phyloP scores from a whole-genome alignment of 2,113 vertebrate species.

The Clarias magur region DNA sequence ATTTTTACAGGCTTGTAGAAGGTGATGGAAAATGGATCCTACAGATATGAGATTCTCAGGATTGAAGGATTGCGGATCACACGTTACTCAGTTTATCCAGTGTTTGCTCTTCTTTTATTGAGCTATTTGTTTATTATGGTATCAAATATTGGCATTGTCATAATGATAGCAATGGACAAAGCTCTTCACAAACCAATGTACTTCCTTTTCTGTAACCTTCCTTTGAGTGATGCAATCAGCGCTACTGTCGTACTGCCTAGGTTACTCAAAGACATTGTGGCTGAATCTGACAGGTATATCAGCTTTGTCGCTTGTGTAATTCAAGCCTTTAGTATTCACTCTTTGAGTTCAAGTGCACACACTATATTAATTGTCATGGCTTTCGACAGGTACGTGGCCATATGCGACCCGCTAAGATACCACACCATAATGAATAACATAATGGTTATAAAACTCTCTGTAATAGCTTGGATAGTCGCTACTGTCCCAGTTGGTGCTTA shows the following conservation, averaged over 20 bases:
- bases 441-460: slow-evolving; percentile 58
- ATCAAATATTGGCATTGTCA: slow-evolving; percentile 48
- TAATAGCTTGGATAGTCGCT: slow-evolving; percentile 49
- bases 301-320: slow-evolving; percentile 54
- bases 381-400: slow-evolving; percentile 68
- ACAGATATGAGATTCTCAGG: slow-evolving; percentile 51
- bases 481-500: slow-evolving; percentile 32
- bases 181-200: slow-evolving; percentile 64
- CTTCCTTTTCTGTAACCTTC: slow-evolving; percentile 67
- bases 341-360: slow-evolving; percentile 39
- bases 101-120: slow-evolving; percentile 58
- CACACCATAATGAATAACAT: slow-evolving; percentile 57
- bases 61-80: slow-evolving; percentile 63
- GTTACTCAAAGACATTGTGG: slow-evolving; percentile 55
- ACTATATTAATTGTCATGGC: slow-evolving; percentile 69
- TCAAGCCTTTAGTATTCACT: slow-evolving; percentile 65
- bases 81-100: slow-evolving; percentile 44
- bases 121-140: slow-evolving; percentile 59
- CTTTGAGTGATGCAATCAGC: slow-evolving; percentile 60
- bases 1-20: slow-evolving; percentile 13
- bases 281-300: slow-evolving; percentile 27
- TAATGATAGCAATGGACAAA: slow-evolving; percentile 53
- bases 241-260: slow-evolving; percentile 55
- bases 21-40: slow-evolving; percentile 58
- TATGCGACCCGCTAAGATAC: slow-evolving; percentile 64